Conservation (phyloP, 2,888 invertebrate genomes). For the Drosophila antonietae region DNA sequence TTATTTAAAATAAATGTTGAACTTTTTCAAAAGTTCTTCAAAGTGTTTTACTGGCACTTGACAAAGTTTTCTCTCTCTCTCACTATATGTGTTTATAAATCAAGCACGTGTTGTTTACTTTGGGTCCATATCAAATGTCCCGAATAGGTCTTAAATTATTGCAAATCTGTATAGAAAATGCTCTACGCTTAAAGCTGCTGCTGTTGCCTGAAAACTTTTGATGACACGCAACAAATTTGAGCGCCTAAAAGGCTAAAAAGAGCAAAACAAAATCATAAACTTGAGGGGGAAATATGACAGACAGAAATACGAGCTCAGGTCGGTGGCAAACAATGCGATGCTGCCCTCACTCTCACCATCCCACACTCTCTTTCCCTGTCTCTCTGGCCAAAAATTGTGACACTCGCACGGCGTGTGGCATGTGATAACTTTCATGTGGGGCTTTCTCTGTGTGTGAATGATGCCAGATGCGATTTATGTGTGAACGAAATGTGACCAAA, state of each 20-base stretch:
- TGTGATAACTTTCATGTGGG: constrained; percentile 37
- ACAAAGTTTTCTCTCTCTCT: constrained; percentile 8
- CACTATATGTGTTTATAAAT: constrained; percentile 20
- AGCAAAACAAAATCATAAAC: constrained; percentile 6
- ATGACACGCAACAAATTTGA: constrained; percentile 2
- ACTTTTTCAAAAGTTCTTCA: constrained; percentile 10
- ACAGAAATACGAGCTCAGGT: constrained; percentile 35
- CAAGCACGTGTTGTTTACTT: constrained; percentile 4
- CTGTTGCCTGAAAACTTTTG: constrained; percentile 3
- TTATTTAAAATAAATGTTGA: constrained; percentile 27
- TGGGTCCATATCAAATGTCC: background rate
- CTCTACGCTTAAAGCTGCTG: constrained; percentile 11
- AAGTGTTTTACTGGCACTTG: constrained; percentile 39
- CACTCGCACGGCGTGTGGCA: background rate
- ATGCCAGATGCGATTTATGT: constrained; percentile 46
- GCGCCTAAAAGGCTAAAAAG: background rate
- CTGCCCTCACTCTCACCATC: background rate
- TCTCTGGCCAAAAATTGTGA: constrained; percentile 26
- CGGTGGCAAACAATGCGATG: constrained; percentile 34
- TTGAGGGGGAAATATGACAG: constrained; percentile 5
- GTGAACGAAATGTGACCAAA: constrained; percentile 33
- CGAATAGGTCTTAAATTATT: constrained; percentile 23
- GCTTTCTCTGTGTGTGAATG: constrained; percentile 15
- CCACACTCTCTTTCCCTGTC: background rate
- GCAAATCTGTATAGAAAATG: constrained; percentile 7